These are phyloP conservation scores for Lathamus discolor DNA, from an alignment of 2,113 vertebrate genomes.

Conservation along the genomic window DNA sequence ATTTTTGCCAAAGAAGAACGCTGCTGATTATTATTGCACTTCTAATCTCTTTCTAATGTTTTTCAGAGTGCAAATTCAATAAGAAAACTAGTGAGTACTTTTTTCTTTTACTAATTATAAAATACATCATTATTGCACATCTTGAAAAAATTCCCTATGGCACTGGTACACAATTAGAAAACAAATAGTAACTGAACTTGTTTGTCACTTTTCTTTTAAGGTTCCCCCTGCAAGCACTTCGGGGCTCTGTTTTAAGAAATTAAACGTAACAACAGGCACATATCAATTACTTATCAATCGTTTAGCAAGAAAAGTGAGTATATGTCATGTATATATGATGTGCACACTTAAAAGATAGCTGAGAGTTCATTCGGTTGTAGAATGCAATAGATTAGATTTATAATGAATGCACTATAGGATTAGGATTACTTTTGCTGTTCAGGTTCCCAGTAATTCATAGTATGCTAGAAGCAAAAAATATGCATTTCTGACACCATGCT, in stretches of 20 bases:
- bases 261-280: slow-evolving; percentile 87
- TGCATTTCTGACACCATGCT: background rate
- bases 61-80: slow-evolving; percentile 93
- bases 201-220: slow-evolving; percentile 68
- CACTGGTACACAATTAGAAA: background rate
- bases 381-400: background rate
- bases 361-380: background rate
- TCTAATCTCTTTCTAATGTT: slow-evolving; percentile 38
- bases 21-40: background rate
- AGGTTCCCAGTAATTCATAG: background rate
- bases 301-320: slow-evolving; percentile 86
- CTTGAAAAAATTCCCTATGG: background rate
- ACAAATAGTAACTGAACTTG: background rate
- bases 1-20: background rate
- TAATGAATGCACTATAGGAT: background rate
- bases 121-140: background rate
- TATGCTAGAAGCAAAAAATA: background rate
- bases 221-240: slow-evolving; percentile 85
- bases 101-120: background rate
- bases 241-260: slow-evolving; percentile 93
- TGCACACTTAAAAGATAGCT: background rate
- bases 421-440: background rate
- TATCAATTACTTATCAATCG: slow-evolving; percentile 87
- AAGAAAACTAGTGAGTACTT: slow-evolving; percentile 86
- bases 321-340: background rate